A percentile compares a stretch with the other conserved stretches of the same genome.
Evolutionary conservation across 2,888 invertebrate genomes (phyloP).

Genomic region (Pheosia gnoma): DNA sequence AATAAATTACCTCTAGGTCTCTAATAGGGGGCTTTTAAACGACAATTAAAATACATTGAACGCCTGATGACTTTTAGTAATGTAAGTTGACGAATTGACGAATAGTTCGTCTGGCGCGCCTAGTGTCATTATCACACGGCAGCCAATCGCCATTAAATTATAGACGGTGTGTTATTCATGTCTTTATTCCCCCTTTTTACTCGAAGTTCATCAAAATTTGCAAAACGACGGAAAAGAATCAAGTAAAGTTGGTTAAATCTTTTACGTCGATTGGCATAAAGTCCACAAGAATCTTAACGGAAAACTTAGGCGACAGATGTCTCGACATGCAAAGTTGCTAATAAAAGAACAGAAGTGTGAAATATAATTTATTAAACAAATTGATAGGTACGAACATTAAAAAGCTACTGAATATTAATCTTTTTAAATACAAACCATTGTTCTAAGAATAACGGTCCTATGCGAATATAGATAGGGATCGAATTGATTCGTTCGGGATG

Average conservation of each 20-base stretch:
- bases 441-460: slow-evolving; percentile 42
- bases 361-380: slow-evolving; percentile 50
- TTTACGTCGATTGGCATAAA: background rate
- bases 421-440: slow-evolving; percentile 26
- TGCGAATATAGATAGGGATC: slow-evolving; percentile 38
- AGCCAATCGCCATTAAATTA: background rate
- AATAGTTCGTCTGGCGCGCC: slow-evolving; percentile 19
- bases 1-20: slow-evolving; percentile 21
- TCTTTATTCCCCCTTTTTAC: background rate
- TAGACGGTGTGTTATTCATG: background rate
- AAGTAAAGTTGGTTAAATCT: background rate
- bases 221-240: background rate
- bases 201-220: background rate
- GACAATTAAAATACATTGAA: slow-evolving; percentile 44
- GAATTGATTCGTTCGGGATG: slow-evolving; percentile 41
- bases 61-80: slow-evolving; percentile 36
- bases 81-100: slow-evolving; percentile 35
- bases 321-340: slow-evolving; percentile 16
- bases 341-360: slow-evolving; percentile 39
- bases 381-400: slow-evolving; percentile 53
- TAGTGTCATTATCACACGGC: slow-evolving; percentile 22
- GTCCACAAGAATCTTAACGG: background rate
- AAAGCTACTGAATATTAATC: slow-evolving; percentile 54
- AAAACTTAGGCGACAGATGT: slow-evolving; percentile 14
- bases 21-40: slow-evolving; percentile 32